Base-by-base conservation (phyloP, 1,140 invertebrate genomes). In the Rhagoletis zephyria region DNA sequence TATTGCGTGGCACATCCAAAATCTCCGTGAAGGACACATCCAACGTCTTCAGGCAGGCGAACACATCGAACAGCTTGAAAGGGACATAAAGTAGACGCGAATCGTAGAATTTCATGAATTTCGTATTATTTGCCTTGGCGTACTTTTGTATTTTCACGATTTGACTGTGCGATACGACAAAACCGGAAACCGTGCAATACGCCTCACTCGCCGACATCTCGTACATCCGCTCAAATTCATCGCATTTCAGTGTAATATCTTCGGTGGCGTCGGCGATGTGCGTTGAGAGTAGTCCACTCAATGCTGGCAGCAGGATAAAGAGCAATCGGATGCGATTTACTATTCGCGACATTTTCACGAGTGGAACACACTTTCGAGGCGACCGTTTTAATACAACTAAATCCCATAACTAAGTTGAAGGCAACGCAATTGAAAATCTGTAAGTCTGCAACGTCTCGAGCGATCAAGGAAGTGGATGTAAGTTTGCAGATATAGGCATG, bases 31-130 rank as follows among this genome's bases (percentile, higher is more conserved):
- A 90, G 3, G 92, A 92, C 0, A 93, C 90, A 81, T 93, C 92
- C 19, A 93, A 86, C 0, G 91, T 92, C 42, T 91, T 90, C 1
- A 93, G 87, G 6, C 90, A 87, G 0, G 88, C 88, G 67, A 92
- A 92, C 1, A 90, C 90, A 70, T 91, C 91, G 87, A 93, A 93
- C 1, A 93, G 65, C 65, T 90, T 91, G 6, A 91, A 91, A 59
- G 92, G 92, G 85, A 93, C 88, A 86, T 92, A 92, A 40, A 93
- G 88, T 87, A 93, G 85, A 10, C 89, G 89, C 1, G 91, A 93
- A 7, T 92, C 90, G 87, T 93, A 92, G 89, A 93, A 93, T 86
- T 93, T 93, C 90, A 93, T 93, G 63, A 91, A 92, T 89, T 91
- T 91, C n/a, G 91, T 90, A 89, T 89, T 85, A 19, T 92, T 91